A percentile compares a stretch with the other conserved stretches of the same genome.
These are phyloP conservation scores for Montipora cactus DNA, from an alignment of 64 coral and sea anemone species.

Conservation along the genomic window DNA sequence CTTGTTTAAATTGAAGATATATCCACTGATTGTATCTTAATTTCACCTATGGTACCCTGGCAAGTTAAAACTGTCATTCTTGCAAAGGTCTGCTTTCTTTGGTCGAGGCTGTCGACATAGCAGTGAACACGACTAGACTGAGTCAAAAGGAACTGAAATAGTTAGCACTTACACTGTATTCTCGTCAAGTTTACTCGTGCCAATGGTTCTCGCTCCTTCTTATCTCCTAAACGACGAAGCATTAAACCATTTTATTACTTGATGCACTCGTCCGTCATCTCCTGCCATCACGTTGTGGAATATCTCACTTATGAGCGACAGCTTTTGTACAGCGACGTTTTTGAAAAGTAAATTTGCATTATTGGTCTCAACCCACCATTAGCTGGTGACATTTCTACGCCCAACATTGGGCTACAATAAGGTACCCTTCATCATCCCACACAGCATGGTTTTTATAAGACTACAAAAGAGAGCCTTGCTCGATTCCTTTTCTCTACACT, in stretches of 20 bases:
- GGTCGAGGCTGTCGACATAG: no score
- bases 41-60: background rate
- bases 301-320: background rate
- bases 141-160: background rate
- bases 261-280: no score
- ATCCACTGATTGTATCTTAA: no score
- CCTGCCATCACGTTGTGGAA: background rate
- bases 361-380: background rate
- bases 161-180: background rate
- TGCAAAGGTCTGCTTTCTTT: background rate
- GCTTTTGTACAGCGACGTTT: background rate
- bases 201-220: background rate
- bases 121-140: no score
- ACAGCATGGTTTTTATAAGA: no score
- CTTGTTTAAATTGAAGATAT: no score
- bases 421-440: no score
- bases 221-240: background rate
- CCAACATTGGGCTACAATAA: no score
- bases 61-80: background rate
- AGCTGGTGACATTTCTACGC: background rate
- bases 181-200: background rate
- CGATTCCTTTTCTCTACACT: no score
- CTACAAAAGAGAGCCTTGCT: no score
- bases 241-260: no score
- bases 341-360: background rate